Evolutionary conservation across 1,140 invertebrate species (phyloP).

Genomic region (Drosophila ficusphila): DNA sequence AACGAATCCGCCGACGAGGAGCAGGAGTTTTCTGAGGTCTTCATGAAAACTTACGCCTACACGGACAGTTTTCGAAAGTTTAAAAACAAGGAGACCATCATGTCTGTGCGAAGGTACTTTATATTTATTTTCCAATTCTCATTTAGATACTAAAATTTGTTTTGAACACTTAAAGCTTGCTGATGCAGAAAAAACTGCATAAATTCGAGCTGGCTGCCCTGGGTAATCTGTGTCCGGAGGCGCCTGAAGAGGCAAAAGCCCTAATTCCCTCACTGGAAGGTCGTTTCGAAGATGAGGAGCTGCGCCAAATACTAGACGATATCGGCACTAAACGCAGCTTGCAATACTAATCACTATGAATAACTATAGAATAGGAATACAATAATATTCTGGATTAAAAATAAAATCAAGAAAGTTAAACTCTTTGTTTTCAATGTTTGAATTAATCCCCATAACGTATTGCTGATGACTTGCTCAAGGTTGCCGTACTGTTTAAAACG

Average conservation of each 20-base stretch:
- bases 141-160: neutral
- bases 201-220: slow-evolving; percentile 99
- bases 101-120: slow-evolving; percentile 93
- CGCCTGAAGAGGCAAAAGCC: slow-evolving; percentile 98
- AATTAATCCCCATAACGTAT: neutral
- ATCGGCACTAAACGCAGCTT: slow-evolving; percentile 99
- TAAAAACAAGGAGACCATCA: slow-evolving; percentile 99
- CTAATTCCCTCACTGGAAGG: slow-evolving; percentile 98
- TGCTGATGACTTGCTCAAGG: neutral
- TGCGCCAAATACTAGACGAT: slow-evolving; percentile 96
- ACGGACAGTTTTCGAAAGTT: slow-evolving; percentile 98
- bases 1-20: slow-evolving; percentile 99
- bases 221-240: slow-evolving; percentile 99
- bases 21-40: slow-evolving; percentile 99
- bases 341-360: slow-evolving; percentile 90
- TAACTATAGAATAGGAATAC: slow-evolving; percentile 4
- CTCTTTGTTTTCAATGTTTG: too few species aligned
- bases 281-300: slow-evolving; percentile 97
- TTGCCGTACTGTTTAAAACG: neutral
- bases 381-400: neutral
- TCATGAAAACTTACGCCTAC: slow-evolving; percentile 98
- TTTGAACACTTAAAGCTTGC: slow-evolving; percentile 87
- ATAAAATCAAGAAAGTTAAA: neutral
- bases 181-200: slow-evolving; percentile 98
- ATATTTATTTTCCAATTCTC: slow-evolving; percentile 26